Conservation (phyloP, 2,888 invertebrate species). For the Lasioglossum malachurum region DNA sequence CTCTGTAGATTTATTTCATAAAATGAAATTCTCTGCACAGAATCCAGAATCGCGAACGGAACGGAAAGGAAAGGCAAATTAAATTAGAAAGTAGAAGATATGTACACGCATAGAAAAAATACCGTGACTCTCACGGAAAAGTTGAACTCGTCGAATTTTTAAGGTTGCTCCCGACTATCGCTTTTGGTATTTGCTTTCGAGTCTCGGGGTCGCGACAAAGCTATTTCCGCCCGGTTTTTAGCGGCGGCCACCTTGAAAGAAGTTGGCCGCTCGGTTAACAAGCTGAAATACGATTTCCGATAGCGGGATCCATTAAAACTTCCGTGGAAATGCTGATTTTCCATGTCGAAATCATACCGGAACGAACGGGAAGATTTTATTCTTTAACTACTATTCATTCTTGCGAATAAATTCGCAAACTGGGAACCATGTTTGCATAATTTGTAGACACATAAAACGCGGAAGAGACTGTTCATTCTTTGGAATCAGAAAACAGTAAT, state of each 20-base stretch:
- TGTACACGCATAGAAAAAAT: background rate
- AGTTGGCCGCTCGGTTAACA: slow-evolving; percentile 1
- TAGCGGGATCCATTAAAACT: slow-evolving; percentile 13
- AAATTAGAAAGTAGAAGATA: background rate
- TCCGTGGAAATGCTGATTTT: background rate
- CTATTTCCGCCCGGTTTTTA: background rate
- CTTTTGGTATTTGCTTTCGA: slow-evolving; percentile 9
- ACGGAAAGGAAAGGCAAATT: background rate
- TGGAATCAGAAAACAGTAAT: background rate
- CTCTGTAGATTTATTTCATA: too few species aligned
- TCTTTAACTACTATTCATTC: background rate
- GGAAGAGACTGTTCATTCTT: background rate
- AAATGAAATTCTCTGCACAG: too few species aligned
- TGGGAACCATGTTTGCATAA: background rate
- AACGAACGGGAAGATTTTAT: background rate
- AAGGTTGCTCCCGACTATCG: background rate
- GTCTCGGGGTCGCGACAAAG: background rate
- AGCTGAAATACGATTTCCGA: slow-evolving; percentile 15
- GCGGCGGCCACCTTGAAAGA: slow-evolving; percentile 14
- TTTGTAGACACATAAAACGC: background rate
- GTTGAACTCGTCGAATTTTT: background rate
- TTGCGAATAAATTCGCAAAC: background rate
- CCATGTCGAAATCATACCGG: background rate
- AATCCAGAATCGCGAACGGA: too few species aligned
- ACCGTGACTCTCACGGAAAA: background rate